A percentile compares a stretch with the other conserved stretches of the same genome.
Conservation (phyloP, 2,888 invertebrate species). For the Cerastoderma edule region DNA sequence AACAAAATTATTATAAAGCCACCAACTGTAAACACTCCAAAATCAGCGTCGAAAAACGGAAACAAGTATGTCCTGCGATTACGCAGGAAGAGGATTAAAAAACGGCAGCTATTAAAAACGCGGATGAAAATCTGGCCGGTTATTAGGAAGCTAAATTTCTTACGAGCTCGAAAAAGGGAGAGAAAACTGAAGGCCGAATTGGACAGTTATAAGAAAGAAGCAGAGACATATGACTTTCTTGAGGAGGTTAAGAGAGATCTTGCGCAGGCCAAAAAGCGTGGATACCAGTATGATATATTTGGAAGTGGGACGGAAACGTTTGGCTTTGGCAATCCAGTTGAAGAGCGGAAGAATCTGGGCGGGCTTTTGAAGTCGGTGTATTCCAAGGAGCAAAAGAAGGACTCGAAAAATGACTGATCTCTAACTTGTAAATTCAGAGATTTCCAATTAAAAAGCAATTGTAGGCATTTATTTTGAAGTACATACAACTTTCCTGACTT, state of each 20-base stretch:
- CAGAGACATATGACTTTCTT: background rate
- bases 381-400: constrained; percentile 5
- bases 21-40: background rate
- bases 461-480: background rate
- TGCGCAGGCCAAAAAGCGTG: background rate
- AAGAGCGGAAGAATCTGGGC: background rate
- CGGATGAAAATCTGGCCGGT: constrained; percentile 2
- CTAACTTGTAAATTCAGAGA: too few relatives aligned
- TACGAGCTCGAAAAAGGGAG: background rate
- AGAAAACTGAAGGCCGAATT: background rate
- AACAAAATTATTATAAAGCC: background rate
- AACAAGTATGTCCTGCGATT: constrained; percentile 8
- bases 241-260: constrained; percentile 3
- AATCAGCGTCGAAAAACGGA: constrained; percentile 15
- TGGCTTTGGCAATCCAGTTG: background rate
- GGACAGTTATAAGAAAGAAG: background rate
- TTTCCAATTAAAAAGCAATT: too few relatives aligned
- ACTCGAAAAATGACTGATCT: too few relatives aligned
- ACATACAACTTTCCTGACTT: background rate
- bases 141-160: background rate
- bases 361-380: background rate
- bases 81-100: background rate
- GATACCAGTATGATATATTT: constrained; percentile 9
- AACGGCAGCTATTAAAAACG: background rate
- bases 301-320: background rate